A percentile compares a stretch with the other conserved stretches of the same genome.
phyloP scores from a whole-genome alignment of 2,888 invertebrate genomes.

The Hirtodrosophila confusa region DNA sequence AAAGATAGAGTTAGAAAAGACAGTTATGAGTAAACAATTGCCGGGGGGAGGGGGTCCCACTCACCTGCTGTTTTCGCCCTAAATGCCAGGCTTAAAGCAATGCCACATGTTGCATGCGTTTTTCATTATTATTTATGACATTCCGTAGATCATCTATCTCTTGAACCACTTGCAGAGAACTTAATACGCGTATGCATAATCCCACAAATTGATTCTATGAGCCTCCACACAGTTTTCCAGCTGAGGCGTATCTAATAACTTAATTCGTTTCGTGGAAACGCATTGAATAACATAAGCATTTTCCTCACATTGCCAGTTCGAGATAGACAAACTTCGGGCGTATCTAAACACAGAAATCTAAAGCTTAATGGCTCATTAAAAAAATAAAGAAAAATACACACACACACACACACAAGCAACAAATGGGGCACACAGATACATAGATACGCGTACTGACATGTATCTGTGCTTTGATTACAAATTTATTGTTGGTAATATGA shows the following conservation, averaged over 20 bases:
- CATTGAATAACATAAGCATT: conserved; percentile 45
- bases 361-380: conserved; percentile 78
- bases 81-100: conserved; percentile 6
- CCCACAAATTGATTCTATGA: conserved; percentile 61
- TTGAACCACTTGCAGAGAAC: conserved; percentile 28
- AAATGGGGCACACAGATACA: neutral
- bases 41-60: neutral
- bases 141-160: conserved; percentile 29
- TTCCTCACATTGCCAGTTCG: conserved; percentile 18
- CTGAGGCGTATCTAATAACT: conserved; percentile 72
- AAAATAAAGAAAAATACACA: conserved; percentile 29
- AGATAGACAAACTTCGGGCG: conserved; percentile 58
- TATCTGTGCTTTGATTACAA: conserved; percentile 66
- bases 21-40: conserved; percentile 1
- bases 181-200: conserved; percentile 29
- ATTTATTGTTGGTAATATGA: conserved; percentile 74
- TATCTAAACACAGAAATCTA: conserved; percentile 74
- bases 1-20: neutral
- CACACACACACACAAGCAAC: conserved; percentile 5
- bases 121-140: neutral
- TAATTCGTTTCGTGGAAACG: conserved; percentile 74
- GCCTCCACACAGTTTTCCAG: conserved; percentile 48
- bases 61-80: conserved; percentile 4
- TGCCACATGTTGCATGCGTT: conserved; percentile 30
- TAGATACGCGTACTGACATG: neutral